Conservation (phyloP, 2,113 vertebrate species). For the Nycticorax nycticorax region DNA sequence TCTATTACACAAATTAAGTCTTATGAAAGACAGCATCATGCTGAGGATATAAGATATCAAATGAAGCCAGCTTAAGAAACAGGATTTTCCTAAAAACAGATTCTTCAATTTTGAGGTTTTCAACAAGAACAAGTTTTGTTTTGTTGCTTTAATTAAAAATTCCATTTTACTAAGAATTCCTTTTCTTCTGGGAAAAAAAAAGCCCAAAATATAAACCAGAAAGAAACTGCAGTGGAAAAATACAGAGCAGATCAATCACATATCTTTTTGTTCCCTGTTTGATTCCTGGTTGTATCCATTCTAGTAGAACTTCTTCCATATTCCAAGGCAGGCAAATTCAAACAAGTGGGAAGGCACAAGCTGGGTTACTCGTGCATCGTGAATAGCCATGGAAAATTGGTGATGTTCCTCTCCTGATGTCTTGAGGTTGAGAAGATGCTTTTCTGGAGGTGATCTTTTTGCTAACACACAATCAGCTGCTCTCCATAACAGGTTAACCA, state of each 20-base stretch:
- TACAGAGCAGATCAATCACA: not conserved
- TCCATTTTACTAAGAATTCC: not conserved
- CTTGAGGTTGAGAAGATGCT: not conserved
- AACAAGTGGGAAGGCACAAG: not conserved
- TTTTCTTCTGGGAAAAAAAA: not conserved
- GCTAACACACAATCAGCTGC: not conserved
- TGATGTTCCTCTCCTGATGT: not conserved
- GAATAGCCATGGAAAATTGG: not conserved
- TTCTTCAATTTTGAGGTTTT: conserved; percentile 12
- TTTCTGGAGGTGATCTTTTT: not conserved
- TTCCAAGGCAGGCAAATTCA: not conserved
- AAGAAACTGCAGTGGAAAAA: not conserved
- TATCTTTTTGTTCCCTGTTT: not conserved
- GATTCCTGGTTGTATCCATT: not conserved
- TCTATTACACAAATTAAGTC: conserved; percentile 41
- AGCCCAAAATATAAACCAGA: conserved; percentile 10
- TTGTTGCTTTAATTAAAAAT: conserved; percentile 28
- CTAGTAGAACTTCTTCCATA: not conserved
- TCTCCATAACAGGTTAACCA: not conserved
- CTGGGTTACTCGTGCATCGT: not conserved
- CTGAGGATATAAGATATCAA: conserved; percentile 46
- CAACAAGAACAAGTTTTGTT: not conserved
- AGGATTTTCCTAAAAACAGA: not conserved
- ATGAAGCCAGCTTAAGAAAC: conserved; percentile 12
- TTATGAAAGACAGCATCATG: conserved; percentile 42